Percentiles rank a stretch among this genome's conserved stretches.
These are phyloP conservation scores for Morphnarchus princeps DNA, from an alignment of 2,113 vertebrate genomes.

Conservation along the genomic window DNA sequence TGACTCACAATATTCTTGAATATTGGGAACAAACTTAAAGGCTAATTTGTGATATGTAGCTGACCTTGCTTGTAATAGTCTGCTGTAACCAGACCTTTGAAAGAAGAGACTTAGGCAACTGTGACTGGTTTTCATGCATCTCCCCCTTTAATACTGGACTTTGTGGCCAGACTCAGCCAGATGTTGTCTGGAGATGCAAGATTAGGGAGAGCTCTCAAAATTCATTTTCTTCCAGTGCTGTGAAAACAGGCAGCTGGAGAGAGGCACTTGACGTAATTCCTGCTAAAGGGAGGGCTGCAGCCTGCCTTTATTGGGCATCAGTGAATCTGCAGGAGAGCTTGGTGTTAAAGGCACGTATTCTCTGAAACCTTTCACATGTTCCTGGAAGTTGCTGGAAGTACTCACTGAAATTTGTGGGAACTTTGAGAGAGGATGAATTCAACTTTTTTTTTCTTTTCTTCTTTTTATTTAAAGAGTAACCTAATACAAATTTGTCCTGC, in stretches of 20 bases:
- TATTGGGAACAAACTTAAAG: background rate
- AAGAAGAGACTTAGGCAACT: background rate
- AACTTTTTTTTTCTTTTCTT: background rate
- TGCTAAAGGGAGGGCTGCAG: background rate
- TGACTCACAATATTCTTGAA: background rate
- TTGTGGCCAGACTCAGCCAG: background rate
- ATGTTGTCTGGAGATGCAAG: background rate
- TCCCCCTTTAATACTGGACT: background rate
- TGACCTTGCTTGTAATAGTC: background rate
- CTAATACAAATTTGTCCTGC: background rate
- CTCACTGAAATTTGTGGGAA: background rate
- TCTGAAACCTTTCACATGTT: background rate
- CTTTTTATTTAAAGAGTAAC: background rate
- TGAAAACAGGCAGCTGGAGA: background rate
- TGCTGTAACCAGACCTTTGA: background rate
- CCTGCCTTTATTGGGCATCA: background rate
- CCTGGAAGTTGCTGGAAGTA: background rate
- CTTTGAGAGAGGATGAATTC: background rate
- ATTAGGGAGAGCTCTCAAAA: background rate
- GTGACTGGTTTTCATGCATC: background rate
- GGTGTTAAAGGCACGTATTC: background rate
- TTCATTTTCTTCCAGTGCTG: background rate
- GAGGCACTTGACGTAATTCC: background rate
- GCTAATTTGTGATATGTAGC: background rate
- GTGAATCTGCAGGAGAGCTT: background rate